Conservation (phyloP, 2,888 invertebrate genomes). For the Alcis repandata region DNA sequence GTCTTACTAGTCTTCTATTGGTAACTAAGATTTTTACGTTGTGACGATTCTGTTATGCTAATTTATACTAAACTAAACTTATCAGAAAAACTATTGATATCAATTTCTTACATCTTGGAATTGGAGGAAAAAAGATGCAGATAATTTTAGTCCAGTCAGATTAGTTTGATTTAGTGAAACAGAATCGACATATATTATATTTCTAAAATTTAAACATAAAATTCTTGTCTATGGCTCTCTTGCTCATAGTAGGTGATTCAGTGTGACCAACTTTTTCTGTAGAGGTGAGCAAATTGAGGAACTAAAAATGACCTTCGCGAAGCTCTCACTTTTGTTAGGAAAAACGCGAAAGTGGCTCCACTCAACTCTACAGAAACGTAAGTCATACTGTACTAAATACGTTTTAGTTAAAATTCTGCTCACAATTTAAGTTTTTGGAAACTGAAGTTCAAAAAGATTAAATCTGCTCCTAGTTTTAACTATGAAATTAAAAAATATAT, state of each 20-base stretch:
- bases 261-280: background rate
- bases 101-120: too few relatives aligned
- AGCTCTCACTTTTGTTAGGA: background rate
- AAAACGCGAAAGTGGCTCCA: background rate
- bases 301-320: background rate
- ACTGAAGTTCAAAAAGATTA: constrained; percentile 5
- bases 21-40: constrained; percentile 30
- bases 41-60: too few relatives aligned
- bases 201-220: constrained; percentile 12
- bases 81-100: too few relatives aligned
- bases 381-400: too few relatives aligned
- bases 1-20: constrained; percentile 43
- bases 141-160: too few relatives aligned
- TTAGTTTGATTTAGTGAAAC: too few relatives aligned
- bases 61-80: too few relatives aligned
- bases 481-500: constrained; percentile 19
- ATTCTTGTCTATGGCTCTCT: background rate
- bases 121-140: too few relatives aligned
- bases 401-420: background rate
- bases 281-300: background rate
- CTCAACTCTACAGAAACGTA: background rate
- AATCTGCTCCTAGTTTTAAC: constrained; percentile 22
- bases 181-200: constrained; percentile 9
- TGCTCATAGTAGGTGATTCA: background rate
- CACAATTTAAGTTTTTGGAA: constrained; percentile 1